Base-by-base conservation (phyloP, 2,113 vertebrate species). In the Xyrauchen texanus region DNA sequence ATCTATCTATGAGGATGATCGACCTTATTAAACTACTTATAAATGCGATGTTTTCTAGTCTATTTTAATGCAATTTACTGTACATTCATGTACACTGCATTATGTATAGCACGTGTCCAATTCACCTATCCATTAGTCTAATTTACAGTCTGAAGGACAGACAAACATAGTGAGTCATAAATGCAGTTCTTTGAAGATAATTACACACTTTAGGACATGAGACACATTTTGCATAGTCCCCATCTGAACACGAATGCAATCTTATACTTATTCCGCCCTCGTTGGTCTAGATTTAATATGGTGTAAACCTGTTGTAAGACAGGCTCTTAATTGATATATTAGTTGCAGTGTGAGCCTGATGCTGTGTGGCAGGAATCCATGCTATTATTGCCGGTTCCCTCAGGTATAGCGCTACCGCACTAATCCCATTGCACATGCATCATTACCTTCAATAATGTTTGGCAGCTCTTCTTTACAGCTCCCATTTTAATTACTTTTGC, bases 391-490 rank as follows among this genome's bases (percentile, higher is more conserved):
- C 16, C 79, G 68, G 80, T 78, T 83, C 88, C 90, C 88, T 75
- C 83, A 91, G 88, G 90, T 92, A 89, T 80, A 61, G 76, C 69
- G 57, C 80, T 81, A 77, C 84, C 76, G 80, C 87, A 82, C 69
- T 90, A 91, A 92, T 92, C 89, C 90, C 87, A 89, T 88, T 85
- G 88, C 76, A 62, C 86, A 91, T 89, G 90, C 90, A 90, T 91
- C 91, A 92, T 92, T 91, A 91, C 88, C 87, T 91, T 88, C 86
- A 89, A 86, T 90, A 83, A 88, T 85, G 88, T 83, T 86, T 88
- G 86, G 88, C 86, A 77, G 84, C 84, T 91, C 90, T 90, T 83
- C 87, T 90, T 87, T 88, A 88, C 79, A 78, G 80, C 82, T 82
- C 64, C 64, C 60, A 42, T 79, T 92, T 91, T 88, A 90, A 92